Base-by-base conservation (phyloP, 2,888 invertebrate species). In the Serrognathus titanus region DNA sequence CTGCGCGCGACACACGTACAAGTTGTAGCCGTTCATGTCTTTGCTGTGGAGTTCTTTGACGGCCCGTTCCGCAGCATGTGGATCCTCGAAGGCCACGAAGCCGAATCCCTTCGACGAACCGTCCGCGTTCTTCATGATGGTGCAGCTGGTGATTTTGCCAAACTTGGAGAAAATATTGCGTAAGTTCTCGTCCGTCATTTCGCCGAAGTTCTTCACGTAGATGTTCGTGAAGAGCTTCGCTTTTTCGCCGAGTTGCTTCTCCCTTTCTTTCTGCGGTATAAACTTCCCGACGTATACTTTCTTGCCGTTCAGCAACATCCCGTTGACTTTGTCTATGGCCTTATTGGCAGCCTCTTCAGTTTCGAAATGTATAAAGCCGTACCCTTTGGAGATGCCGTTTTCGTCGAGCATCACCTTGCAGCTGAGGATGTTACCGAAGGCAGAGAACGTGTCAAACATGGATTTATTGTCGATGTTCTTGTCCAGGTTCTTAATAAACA, bases 401-500 rank as follows among this genome's bases (percentile, higher is more conserved):
- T 96, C 96, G 81, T 97, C 97, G 76, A 93, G 90, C 66, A 96
- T 97, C 49, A 92, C 97, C 84, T 98, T 98, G 80, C 98, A 99
- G 74, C 97, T 97, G 66, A 99, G 81, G 74, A 99, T 99, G 78
- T 95, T 97, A 54, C 99, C 99, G 81, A 99, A 99, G 51, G 97
- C 96, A 54, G 97, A 94, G 79, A 99, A 99, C 51, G 98, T 99
- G 78, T 99, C 98, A 78, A 94, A 98, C 87, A 99, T 93, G 53
- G 97, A 95, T 80, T 99, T 99, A 81, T 98, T 99, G 81, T 99
- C 98, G 76, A 99, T 99, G 66, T 88, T 89, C 80, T 95, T 98
- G 78, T 99, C 97, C 78, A 99, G 81, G 78, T 99, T 99, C 82
- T 99, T 99, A 71, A 99, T 99, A 80, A 99, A 99, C 61, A 99